These are phyloP conservation scores for Tetramorium alpestre DNA, from an alignment of 1,140 invertebrate species.

Conservation along the genomic window DNA sequence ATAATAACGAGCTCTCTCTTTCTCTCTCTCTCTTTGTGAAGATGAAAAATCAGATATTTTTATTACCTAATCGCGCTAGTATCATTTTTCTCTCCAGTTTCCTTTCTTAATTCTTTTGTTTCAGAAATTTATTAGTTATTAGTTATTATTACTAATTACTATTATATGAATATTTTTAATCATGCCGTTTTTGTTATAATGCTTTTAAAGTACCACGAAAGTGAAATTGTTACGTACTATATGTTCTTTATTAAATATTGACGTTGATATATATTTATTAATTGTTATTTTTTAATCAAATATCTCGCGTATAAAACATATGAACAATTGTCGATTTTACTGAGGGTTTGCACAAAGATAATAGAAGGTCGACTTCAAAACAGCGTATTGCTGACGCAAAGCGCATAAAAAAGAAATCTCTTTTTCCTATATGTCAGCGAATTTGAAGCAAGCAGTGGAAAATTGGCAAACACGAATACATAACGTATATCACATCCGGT, in stretches of 20 bases:
- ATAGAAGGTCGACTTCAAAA: neutral
- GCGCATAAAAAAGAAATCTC: neutral
- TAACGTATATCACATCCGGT: neutral
- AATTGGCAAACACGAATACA: conserved; percentile 6
- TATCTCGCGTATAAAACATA: neutral
- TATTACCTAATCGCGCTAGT: neutral
- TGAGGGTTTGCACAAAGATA: neutral
- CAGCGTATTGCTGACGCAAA: neutral
- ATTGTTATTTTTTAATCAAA: neutral
- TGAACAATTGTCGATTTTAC: neutral
- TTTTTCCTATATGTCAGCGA: conserved; percentile 6
- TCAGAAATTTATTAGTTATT: conserved; percentile 6
- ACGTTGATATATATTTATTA: neutral
- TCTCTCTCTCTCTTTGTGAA: neutral
- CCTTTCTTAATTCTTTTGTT: conserved; percentile 2
- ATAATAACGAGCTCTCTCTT: neutral
- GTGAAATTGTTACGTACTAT: neutral
- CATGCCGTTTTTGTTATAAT: neutral
- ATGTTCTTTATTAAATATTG: neutral
- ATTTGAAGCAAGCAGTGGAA: neutral
- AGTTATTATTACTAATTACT: neutral
- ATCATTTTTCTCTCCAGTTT: neutral
- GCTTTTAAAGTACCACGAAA: neutral
- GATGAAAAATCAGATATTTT: neutral
- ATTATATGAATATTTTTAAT: neutral